Evolutionary conservation across 53 echinoderm and acorn worm genomes (phyloP).

Genomic region (Holothuria scabra): DNA sequence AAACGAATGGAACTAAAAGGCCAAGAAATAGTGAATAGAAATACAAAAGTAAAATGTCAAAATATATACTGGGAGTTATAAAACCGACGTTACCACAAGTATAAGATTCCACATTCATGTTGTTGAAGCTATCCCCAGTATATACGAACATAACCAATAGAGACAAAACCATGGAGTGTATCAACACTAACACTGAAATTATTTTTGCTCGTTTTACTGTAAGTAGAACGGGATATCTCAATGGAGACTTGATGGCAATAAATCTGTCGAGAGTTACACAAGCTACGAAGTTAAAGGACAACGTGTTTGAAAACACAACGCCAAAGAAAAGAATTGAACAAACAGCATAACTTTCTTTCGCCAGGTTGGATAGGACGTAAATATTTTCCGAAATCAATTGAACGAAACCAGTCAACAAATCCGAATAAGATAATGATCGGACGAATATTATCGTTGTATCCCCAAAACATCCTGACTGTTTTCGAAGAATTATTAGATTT

Average conservation of each 20-base stretch:
- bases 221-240: neutral
- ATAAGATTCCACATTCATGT: too few relatives aligned
- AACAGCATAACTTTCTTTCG: neutral
- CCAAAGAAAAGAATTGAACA: neutral
- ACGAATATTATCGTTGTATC: slow-evolving; percentile 17
- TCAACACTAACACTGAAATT: neutral
- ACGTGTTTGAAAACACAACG: neutral
- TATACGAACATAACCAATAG: too few relatives aligned
- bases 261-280: slow-evolving; percentile 10
- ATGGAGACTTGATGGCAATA: neutral
- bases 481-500: neutral
- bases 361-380: neutral
- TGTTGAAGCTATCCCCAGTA: too few relatives aligned
- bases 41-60: too few relatives aligned
- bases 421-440: neutral
- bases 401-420: neutral
- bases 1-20: too few relatives aligned
- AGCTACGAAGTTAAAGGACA: slow-evolving; percentile 1
- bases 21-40: too few relatives aligned
- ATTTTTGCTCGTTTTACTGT: neutral
- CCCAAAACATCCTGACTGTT: slow-evolving; percentile 7
- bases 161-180: too few relatives aligned
- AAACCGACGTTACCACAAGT: too few relatives aligned
- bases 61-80: too few relatives aligned
- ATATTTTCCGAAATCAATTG: slow-evolving; percentile 2